Evolutionary conservation across 1,140 invertebrate genomes (phyloP).

Genomic region (Pseudobourletiella spinata): DNA sequence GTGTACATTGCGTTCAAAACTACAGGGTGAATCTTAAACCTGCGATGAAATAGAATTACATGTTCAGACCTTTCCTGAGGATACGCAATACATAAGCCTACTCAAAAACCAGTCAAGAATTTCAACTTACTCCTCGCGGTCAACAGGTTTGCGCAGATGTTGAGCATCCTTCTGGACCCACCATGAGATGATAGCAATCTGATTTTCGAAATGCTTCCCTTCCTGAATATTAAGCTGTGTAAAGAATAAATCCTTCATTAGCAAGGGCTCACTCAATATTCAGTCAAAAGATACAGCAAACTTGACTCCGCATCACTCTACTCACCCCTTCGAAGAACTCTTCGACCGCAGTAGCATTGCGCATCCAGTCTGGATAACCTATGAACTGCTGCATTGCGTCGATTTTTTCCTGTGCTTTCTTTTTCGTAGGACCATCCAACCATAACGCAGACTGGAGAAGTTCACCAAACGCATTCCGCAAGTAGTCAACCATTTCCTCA

Average conservation of each 20-base stretch:
- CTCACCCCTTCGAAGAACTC: slow-evolving; percentile 39
- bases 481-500: slow-evolving; percentile 8
- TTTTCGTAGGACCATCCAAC: slow-evolving; percentile 21
- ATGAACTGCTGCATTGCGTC: background rate
- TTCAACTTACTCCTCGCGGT: background rate
- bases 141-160: background rate
- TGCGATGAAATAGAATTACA: background rate
- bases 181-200: background rate
- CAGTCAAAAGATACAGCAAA: too few relatives aligned
- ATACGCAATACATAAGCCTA: background rate
- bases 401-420: slow-evolving; percentile 4
- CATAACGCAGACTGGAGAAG: slow-evolving; percentile 4
- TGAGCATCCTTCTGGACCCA: background rate
- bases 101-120: too few relatives aligned
- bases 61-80: background rate
- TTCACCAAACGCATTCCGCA: slow-evolving; percentile 6
- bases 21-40: slow-evolving; percentile 38
- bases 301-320: too few relatives aligned
- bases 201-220: slow-evolving; percentile 9
- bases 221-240: background rate
- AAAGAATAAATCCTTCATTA: slow-evolving; percentile 7
- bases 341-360: background rate
- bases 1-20: slow-evolving; percentile 49
- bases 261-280: too few relatives aligned
- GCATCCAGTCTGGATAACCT: slow-evolving; percentile 9